These are phyloP conservation scores for Apamea monoglypha DNA, from an alignment of 2,888 invertebrate species.

Conservation along the genomic window DNA sequence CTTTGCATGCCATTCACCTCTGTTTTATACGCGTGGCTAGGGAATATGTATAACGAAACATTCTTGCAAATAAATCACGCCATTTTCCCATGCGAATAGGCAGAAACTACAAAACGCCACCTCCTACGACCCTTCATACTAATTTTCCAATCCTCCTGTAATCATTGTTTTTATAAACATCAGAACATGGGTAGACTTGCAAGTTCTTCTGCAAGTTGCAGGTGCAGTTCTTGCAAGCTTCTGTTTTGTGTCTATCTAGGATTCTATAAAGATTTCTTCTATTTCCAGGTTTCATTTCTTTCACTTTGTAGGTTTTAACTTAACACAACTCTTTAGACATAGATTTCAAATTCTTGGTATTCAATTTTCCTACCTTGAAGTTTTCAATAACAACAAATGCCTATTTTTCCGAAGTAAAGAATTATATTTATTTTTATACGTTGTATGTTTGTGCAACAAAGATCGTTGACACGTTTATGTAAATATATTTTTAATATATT, in stretches of 20 bases:
- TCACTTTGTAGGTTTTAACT: neutral
- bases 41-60: neutral
- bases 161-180: neutral
- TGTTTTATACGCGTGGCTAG: neutral
- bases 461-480: constrained; percentile 46
- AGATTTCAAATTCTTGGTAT: neutral
- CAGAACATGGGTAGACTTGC: neutral
- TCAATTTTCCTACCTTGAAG: neutral
- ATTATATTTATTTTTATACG: constrained; percentile 22
- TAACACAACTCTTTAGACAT: neutral
- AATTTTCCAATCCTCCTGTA: neutral
- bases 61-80: neutral
- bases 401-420: neutral
- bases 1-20: too few relatives aligned
- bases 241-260: neutral
- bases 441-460: constrained; percentile 22
- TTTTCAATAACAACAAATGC: neutral
- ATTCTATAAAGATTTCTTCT: neutral
- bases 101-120: neutral
- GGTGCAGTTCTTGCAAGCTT: too few relatives aligned
- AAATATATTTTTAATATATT: constrained; percentile 33
- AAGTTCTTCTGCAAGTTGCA: neutral
- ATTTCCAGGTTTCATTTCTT: neutral
- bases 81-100: neutral
- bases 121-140: neutral